Base-by-base conservation (phyloP, 1,140 invertebrate genomes). In the Zaprionus ornatus region DNA sequence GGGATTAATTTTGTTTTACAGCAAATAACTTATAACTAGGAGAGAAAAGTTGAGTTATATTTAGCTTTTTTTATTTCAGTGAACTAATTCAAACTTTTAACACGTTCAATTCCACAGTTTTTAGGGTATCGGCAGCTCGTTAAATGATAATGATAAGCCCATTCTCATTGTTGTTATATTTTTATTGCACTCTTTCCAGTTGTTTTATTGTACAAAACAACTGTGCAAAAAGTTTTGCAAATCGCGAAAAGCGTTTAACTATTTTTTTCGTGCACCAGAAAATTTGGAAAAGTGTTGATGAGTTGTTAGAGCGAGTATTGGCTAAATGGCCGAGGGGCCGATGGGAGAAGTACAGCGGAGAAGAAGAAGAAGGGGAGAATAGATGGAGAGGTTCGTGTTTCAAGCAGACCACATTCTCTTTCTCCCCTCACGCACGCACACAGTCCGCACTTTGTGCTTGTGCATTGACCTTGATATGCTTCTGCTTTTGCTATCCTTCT, bases 171-270 rank as follows among this genome's bases (percentile, higher is more conserved):
- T 45, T 27, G 25, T 35, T 35, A 45, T 17, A n/a, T 23, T 59
- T 67, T 27, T 21, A 37, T 37, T 21, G 19, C 21, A 4, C 19
- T 27, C 19, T 25, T 15, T 27, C n/a, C 29, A 35, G 21, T 21
- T 59, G 3, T n/a, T 59, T 37, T 35, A 19, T 50, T 29, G 23
- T 45, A 15, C 52, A 35, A 65, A 74, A 69, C 57, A 56, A 74
- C 56, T 70, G 66, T n/a, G 66, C 55, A 4, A 57, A 74, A 78
- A 65, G 50, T 74, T 70, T 55, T 12, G 17, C 29, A 40, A 74
- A 74, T 62, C 66, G 57, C 66, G 40, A 66, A 70, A 63, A 69
- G 42, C 66, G 57, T 63, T 71, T 67, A 71, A 75, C 61, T 62
- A 32, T 72, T 79, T 66, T 50, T n/a, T 23, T 17, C 12, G 9